phyloP scores from a whole-genome alignment of 2,113 vertebrate genomes.

The Atlantisia rogersi region DNA sequence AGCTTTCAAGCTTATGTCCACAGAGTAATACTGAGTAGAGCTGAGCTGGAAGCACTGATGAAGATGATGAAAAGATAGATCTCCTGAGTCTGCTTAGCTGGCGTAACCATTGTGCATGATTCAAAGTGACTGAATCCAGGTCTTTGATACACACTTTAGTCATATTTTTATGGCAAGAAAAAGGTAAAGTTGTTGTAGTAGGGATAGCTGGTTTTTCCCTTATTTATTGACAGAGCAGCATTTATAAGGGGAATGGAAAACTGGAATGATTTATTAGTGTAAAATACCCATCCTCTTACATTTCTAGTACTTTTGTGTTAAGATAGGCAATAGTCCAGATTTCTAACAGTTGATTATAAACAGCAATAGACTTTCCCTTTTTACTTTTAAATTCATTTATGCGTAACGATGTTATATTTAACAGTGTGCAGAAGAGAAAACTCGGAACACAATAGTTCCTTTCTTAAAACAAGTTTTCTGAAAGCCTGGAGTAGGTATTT shows the following conservation, averaged over 20 bases:
- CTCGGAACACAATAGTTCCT: neutral
- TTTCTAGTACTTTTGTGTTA: neutral
- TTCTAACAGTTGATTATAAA: neutral
- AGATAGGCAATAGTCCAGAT: neutral
- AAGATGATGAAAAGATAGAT: neutral
- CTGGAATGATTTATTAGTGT: neutral
- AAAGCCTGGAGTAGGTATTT: neutral
- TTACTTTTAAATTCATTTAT: neutral
- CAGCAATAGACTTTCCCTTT: neutral
- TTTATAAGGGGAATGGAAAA: neutral
- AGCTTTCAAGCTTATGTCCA: neutral
- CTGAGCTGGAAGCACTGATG: neutral
- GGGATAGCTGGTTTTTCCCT: neutral
- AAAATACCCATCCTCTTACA: neutral
- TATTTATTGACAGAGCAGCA: neutral
- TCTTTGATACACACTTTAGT: neutral
- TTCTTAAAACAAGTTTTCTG: neutral
- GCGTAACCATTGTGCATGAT: neutral
- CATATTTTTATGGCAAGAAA: neutral
- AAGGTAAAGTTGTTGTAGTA: neutral
- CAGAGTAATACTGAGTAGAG: neutral
- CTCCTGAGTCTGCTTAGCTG: neutral
- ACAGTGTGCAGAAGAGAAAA: neutral
- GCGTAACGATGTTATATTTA: neutral
- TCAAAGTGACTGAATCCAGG: neutral